Evolutionary conservation across 1,140 invertebrate genomes (phyloP).

Genomic region (Acyrthosiphon pisum): DNA sequence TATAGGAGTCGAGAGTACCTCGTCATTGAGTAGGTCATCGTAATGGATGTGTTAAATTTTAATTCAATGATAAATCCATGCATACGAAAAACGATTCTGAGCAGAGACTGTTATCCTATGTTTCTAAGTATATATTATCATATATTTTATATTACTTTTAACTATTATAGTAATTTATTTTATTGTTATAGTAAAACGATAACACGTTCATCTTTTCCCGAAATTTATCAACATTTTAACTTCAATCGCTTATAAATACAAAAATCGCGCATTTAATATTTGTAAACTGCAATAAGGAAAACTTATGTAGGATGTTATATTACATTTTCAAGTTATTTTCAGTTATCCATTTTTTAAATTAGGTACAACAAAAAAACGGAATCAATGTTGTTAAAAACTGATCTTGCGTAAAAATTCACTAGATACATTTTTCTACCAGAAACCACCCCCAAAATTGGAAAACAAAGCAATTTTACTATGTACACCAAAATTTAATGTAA

Average conservation of each 20-base stretch:
- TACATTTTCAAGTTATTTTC: neutral
- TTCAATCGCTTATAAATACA: neutral
- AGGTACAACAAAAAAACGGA: neutral
- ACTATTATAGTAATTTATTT: too few relatives aligned
- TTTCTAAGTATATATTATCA: too few relatives aligned
- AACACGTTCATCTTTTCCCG: neutral
- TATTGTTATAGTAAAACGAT: too few relatives aligned
- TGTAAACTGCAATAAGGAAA: neutral
- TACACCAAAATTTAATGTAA: too few relatives aligned
- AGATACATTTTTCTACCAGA: too few relatives aligned
- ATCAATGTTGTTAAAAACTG: neutral
- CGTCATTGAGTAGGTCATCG: neutral
- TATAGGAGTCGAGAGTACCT: neutral
- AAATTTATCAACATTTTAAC: neutral
- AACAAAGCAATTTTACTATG: too few relatives aligned
- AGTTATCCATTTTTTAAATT: neutral
- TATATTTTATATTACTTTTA: too few relatives aligned
- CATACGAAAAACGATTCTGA: neutral
- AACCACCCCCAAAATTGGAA: too few relatives aligned
- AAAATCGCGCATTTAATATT: neutral
- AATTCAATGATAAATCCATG: neutral
- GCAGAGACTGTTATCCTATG: too few relatives aligned
- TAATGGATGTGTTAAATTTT: neutral
- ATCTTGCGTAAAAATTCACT: neutral
- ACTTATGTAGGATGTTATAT: neutral